Evolutionary conservation across 2,113 vertebrate species (phyloP).

Genomic region (Dissostichus mawsoni): DNA sequence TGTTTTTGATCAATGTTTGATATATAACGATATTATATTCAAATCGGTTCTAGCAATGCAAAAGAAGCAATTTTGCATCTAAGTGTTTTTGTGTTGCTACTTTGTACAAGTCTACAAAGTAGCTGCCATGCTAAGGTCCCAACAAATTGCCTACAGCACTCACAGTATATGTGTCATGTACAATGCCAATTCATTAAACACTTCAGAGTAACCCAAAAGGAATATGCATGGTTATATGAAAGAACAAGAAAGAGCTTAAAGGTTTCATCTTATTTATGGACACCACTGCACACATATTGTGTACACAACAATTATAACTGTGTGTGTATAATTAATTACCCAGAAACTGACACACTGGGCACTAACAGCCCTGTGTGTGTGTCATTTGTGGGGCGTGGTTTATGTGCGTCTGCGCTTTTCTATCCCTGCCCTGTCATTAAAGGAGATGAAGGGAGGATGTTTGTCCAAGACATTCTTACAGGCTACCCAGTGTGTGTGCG

Average conservation of each 20-base stretch:
- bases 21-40: too few relatives aligned
- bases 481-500: not conserved
- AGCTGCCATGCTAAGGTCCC: slow-evolving; percentile 23
- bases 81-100: slow-evolving; percentile 6
- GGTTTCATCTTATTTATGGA: slow-evolving; percentile 11
- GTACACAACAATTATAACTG: slow-evolving; percentile 19
- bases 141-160: slow-evolving; percentile 32
- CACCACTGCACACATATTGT: not conserved
- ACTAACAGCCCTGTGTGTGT: slow-evolving; percentile 20
- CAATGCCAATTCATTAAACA: slow-evolving; percentile 64
- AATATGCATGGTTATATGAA: slow-evolving; percentile 35
- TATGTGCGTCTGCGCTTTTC: slow-evolving; percentile 23
- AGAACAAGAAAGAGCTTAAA: not conserved
- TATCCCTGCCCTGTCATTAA: slow-evolving; percentile 56
- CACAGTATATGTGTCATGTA: slow-evolving; percentile 25
- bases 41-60: not conserved
- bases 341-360: not conserved
- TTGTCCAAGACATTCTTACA: slow-evolving; percentile 18
- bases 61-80: not conserved
- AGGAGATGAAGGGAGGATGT: slow-evolving; percentile 52
- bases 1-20: too few relatives aligned
- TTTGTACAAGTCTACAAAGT: slow-evolving; percentile 10
- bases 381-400: slow-evolving; percentile 30
- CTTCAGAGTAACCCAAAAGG: not conserved
- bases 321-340: slow-evolving; percentile 9